These are phyloP conservation scores for Sinotaia quadrata DNA, from an alignment of 2,888 invertebrate genomes.

Conservation along the genomic window DNA sequence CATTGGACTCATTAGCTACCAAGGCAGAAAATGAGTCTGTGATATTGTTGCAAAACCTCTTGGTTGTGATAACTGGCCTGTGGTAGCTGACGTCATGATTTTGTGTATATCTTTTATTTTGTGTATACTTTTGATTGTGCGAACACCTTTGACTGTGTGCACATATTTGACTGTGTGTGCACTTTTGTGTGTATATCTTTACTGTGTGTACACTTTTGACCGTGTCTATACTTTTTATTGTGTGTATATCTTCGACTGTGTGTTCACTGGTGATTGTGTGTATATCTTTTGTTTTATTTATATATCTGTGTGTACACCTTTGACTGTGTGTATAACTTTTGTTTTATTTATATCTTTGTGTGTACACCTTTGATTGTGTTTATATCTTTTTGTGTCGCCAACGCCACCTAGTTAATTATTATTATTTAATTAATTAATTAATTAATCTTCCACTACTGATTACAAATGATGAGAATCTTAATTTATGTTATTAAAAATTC, in stretches of 20 bases:
- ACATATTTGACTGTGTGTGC: background rate
- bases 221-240: too few relatives aligned
- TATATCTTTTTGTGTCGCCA: background rate
- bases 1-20: too few relatives aligned
- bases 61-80: too few relatives aligned
- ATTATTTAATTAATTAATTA: background rate
- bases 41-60: too few relatives aligned
- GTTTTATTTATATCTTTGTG: too few relatives aligned
- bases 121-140: background rate
- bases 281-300: background rate
- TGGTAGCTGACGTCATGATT: too few relatives aligned
- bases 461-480: too few relatives aligned
- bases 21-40: too few relatives aligned
- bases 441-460: too few relatives aligned
- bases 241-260: too few relatives aligned
- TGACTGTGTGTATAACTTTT: background rate
- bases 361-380: background rate
- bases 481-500: too few relatives aligned
- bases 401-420: too few relatives aligned
- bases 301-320: background rate
- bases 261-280: background rate
- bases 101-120: background rate
- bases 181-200: background rate
- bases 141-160: background rate
- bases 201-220: background rate